Conservation (phyloP, 2,113 vertebrate genomes). For the Prietella phreatophila region DNA sequence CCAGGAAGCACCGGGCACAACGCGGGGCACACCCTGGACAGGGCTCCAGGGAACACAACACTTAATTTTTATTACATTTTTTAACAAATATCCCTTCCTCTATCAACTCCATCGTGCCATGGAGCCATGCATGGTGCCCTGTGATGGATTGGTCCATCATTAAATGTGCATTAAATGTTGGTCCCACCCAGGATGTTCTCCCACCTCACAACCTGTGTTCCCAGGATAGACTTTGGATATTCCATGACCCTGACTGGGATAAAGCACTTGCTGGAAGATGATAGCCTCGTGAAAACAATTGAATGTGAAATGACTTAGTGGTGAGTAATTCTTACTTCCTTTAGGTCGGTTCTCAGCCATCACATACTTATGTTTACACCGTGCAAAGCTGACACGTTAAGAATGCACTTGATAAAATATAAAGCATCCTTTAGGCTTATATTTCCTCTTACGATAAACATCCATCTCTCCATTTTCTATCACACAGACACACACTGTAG, state of each 20-base stretch:
- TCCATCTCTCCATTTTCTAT: background rate
- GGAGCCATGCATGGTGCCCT: background rate
- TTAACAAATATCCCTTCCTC: background rate
- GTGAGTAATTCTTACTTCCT: background rate
- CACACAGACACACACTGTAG: background rate
- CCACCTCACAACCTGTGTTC: background rate
- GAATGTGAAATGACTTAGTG: background rate
- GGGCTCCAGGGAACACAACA: too few relatives aligned
- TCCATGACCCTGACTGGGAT: background rate
- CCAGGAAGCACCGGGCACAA: too few relatives aligned
- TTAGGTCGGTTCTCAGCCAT: background rate
- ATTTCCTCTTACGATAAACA: background rate
- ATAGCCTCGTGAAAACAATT: background rate
- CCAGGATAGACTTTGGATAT: background rate
- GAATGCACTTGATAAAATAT: background rate
- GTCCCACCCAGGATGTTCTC: background rate
- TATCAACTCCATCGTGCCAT: background rate
- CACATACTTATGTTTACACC: background rate
- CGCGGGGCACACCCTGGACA: too few relatives aligned
- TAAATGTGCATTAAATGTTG: too few relatives aligned
- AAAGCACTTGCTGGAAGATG: background rate
- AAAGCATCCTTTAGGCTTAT: background rate
- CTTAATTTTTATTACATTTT: too few relatives aligned
- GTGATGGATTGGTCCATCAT: background rate
- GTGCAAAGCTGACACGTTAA: background rate